Base-by-base conservation (phyloP, 2,888 invertebrate genomes). In the Synanthedon myopaeformis region DNA sequence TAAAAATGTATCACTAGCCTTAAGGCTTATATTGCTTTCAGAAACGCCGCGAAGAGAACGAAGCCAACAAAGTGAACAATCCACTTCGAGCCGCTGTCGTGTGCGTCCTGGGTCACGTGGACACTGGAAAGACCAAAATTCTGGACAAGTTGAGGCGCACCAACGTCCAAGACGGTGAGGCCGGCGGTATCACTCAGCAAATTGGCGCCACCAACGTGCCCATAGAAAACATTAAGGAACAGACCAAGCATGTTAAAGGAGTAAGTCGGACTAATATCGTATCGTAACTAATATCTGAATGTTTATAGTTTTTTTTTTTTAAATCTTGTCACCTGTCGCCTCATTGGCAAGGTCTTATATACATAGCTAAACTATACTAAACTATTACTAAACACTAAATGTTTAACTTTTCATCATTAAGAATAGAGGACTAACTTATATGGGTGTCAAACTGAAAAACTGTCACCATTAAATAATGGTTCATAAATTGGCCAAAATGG, bases 191-290 rank as follows among this genome's bases (percentile, higher is more conserved):
- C 59, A 99, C 99, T 0, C 99, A 99, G 76, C 99, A 99, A 88
- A 99, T 99, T 64, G 99, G 99, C 58, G 99, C 99, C 14, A 99
- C 99, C 5, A 99, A 99, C 82, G 99, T 99, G 23, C 99, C 99
- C 3, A 94, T 96, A 56, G 96, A 96, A 54, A 97, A 98, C 51
- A 97, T 99, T 63, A 93, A 93, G 70, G 98, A 99, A 62, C 96
- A 98, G 73, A 95, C 97, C 11, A 96, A 92, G 79, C 94, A 96
- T 84, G 97, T 98, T 11, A 97, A 96, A 87, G 95, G 93, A 70
- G 95, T 95, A 78, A 88, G 91, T 89, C 42, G 5, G 1, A 5
- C 23, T 23, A 4, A 23, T 23, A 23, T 23, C 19, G 2, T 2
- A 19, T 0, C 23, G 17, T 23, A 23, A 23, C 23, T 23, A 23